Percentiles rank a stretch among this genome's conserved stretches.
phyloP scores from a whole-genome alignment of 2,113 vertebrate species.

The Hippocampus mohnikei region DNA sequence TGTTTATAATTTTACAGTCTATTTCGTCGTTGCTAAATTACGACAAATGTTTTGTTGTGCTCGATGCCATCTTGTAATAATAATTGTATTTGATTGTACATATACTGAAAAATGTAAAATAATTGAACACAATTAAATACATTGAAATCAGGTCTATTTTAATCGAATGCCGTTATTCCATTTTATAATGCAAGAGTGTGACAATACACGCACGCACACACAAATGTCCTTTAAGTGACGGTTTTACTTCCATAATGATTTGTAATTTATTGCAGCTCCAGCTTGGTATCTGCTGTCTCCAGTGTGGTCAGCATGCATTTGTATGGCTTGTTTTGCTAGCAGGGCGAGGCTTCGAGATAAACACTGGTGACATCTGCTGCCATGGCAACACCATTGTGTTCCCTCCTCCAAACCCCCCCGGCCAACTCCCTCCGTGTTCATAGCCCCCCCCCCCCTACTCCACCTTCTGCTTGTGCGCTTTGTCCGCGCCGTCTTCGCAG shows the following conservation, averaged over 20 bases:
- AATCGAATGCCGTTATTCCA: no score
- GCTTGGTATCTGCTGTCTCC: not conserved
- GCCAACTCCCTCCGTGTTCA: constrained; percentile 10
- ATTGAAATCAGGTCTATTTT: no score
- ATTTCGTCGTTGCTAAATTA: no score
- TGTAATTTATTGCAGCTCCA: not conserved
- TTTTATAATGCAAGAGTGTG: no score
- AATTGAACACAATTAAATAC: no score
- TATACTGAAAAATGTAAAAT: no score
- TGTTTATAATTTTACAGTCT: no score
- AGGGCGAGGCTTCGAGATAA: constrained; percentile 76
- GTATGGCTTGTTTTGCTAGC: not conserved
- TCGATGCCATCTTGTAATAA: no score
- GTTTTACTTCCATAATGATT: not conserved
- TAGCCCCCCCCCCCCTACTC: constrained; percentile 35
- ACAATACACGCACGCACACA: no score
- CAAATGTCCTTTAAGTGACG: no score
- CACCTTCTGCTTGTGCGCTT: constrained; percentile 25
- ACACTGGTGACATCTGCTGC: constrained; percentile 87
- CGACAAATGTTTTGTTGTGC: no score
- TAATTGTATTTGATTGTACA: no score
- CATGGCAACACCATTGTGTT: constrained; percentile 81
- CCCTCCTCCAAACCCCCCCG: constrained; percentile 46
- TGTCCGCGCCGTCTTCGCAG: constrained; percentile 7
- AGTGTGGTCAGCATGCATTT: not conserved